Evolutionary conservation across 2,113 vertebrate genomes (phyloP).

Genomic region (Caretta caretta): DNA sequence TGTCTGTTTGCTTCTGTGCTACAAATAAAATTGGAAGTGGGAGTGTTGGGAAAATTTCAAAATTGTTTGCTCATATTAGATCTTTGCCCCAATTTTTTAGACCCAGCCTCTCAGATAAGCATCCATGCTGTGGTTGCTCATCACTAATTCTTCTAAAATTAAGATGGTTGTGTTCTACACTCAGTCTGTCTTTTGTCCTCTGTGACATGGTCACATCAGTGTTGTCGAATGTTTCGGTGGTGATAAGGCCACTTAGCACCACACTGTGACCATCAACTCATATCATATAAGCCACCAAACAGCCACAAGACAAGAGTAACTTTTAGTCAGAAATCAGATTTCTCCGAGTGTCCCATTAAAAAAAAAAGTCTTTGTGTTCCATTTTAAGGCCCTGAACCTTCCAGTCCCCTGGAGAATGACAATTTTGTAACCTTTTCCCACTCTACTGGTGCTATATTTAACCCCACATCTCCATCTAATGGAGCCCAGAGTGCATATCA

Average conservation of each 20-base stretch:
- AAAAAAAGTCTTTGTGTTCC: background rate
- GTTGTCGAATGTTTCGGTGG: background rate
- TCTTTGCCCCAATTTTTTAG: background rate
- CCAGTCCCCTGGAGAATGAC: background rate
- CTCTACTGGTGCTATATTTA: background rate
- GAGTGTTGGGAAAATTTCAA: background rate
- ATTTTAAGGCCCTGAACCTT: constrained; percentile 24
- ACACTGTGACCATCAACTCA: background rate
- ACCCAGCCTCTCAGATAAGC: too few species aligned
- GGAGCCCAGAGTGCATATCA: background rate
- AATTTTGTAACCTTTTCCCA: background rate
- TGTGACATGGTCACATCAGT: background rate
- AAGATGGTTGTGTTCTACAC: background rate
- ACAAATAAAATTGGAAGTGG: background rate
- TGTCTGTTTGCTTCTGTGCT: background rate
- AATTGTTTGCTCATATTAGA: background rate
- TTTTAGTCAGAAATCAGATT: constrained; percentile 60
- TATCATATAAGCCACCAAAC: background rate
- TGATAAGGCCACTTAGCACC: constrained; percentile 12
- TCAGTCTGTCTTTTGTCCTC: background rate
- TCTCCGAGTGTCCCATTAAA: constrained; percentile 27
- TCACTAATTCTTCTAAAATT: background rate
- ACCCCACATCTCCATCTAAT: background rate
- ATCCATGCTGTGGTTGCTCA: too few species aligned
- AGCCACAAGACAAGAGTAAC: constrained; percentile 1